Evolutionary conservation across 2,888 invertebrate species (phyloP).

Genomic region (Coelogynopora nodosa): DNA sequence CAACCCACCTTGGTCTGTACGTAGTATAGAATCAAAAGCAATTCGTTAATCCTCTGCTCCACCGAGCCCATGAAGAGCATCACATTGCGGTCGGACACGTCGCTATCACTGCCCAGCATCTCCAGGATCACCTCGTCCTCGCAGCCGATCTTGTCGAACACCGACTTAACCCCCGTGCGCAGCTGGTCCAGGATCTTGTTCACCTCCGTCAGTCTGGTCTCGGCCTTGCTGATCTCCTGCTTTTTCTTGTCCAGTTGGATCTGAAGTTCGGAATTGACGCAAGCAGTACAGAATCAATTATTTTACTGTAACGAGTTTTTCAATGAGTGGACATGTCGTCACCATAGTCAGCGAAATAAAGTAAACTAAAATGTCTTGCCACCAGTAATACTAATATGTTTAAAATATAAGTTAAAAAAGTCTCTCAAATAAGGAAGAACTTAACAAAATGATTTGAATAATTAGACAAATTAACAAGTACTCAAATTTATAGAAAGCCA

Average conservation of each 20-base stretch:
- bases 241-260: conserved; percentile 48
- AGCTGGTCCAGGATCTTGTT: conserved; percentile 57
- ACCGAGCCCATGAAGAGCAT: conserved; percentile 75
- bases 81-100: conserved; percentile 73
- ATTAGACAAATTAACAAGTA: too few relatives aligned
- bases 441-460: too few relatives aligned
- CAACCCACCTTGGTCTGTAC: conserved; percentile 52
- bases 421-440: too few relatives aligned
- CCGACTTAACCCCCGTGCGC: conserved; percentile 62
- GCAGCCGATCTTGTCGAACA: conserved; percentile 68
- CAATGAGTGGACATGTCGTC: too few relatives aligned
- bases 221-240: conserved; percentile 47
- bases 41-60: conserved; percentile 70
- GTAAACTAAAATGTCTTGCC: not conserved
- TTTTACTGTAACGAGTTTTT: too few relatives aligned
- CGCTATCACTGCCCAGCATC: conserved; percentile 64
- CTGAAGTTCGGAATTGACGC: conserved; percentile 44
- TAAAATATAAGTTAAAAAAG: too few relatives aligned
- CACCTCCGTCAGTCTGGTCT: conserved; percentile 54
- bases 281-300: too few relatives aligned
- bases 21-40: conserved; percentile 62
- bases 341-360: not conserved
- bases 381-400: not conserved
- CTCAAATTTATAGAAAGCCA: too few relatives aligned
- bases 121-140: conserved; percentile 64